Base-by-base conservation (phyloP, 2,888 invertebrate species). In the Mongoloraphidia duomilia region DNA sequence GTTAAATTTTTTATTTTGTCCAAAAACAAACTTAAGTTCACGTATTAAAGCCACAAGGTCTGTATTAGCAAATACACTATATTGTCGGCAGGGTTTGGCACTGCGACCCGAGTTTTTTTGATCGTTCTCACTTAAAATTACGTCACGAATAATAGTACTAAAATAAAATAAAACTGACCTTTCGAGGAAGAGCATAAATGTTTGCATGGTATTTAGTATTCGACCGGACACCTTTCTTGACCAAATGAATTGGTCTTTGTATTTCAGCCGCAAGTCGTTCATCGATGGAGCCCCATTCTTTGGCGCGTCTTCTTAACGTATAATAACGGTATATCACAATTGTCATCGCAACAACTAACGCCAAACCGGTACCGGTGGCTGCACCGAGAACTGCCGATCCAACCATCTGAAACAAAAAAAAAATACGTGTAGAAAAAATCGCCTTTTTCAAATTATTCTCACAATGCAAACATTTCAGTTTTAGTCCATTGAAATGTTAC, bases 241-340 rank as follows among this genome's bases (percentile, higher is more conserved):
- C 13, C 9, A 39, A 14, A 11, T 12, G 12, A 39, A 39, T n/a
- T 9, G 40, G 40, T 26, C 26, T 26, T 9, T 39, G 40, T 14
- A 39, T 39, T 9, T 14, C 40, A 9, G 40, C 40, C 6, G 26
- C 26, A 26, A 26, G 60, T 54, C 63, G 55, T 38, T 58, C 55
- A 51, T 65, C 65, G 43, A 65, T 49, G 9, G 63, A 63, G 39
- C 58, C 76, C 80, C 80, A 80, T 60, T 77, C 76, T 59, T 77
- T 76, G 17, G 74, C 71, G 49, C 74, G 73, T 42, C 71, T 69
- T 42, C 74, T 71, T 6, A 72, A 62, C 33, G 73, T 68, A 63
- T 81, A 80, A 60, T 81, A 81, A 36, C 79, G 76, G 60, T 79
- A 80, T 56, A 80, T 71, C 35, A 82, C 76, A 49, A 81, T 71